A percentile compares a stretch with the other conserved stretches of the same genome.
phyloP scores from a whole-genome alignment of 35 echinoderm and acorn worm genomes.

The Heliocidaris erythrogramma region DNA sequence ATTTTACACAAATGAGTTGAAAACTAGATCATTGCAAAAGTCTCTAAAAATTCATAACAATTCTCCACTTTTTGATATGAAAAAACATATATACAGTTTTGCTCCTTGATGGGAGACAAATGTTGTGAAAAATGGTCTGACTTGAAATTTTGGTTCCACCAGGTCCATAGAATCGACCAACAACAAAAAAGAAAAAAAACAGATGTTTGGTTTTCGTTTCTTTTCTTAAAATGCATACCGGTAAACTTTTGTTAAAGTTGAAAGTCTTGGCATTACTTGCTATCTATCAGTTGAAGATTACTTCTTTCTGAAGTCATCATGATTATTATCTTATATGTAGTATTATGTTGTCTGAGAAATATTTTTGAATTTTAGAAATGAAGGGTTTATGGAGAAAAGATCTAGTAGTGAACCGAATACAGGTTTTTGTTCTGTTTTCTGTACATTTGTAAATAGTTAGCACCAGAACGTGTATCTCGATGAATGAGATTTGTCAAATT shows the following conservation, averaged over 20 bases:
- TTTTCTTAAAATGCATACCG: too few relatives aligned
- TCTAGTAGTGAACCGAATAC: neutral
- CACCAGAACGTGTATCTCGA: neutral
- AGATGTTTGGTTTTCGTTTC: too few relatives aligned
- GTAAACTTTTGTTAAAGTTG: too few relatives aligned
- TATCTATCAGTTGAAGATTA: too few relatives aligned
- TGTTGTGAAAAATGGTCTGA: too few relatives aligned
- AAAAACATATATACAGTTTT: too few relatives aligned
- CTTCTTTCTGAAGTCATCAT: neutral
- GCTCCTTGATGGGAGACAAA: too few relatives aligned
- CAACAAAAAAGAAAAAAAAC: too few relatives aligned
- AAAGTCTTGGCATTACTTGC: too few relatives aligned
- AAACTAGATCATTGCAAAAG: neutral
- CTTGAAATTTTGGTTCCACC: too few relatives aligned
- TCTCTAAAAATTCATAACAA: neutral
- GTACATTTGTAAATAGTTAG: slow-evolving; percentile 13
- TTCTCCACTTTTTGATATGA: neutral
- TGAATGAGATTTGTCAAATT: neutral
- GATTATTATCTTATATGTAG: neutral
- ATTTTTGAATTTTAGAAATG: neutral
- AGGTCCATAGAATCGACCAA: too few relatives aligned
- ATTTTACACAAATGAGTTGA: neutral
- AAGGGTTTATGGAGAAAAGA: neutral
- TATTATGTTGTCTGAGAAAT: neutral
- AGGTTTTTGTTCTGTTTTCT: neutral